Base-by-base conservation (phyloP, 2,113 vertebrate genomes). In the Cyprinus carpio region DNA sequence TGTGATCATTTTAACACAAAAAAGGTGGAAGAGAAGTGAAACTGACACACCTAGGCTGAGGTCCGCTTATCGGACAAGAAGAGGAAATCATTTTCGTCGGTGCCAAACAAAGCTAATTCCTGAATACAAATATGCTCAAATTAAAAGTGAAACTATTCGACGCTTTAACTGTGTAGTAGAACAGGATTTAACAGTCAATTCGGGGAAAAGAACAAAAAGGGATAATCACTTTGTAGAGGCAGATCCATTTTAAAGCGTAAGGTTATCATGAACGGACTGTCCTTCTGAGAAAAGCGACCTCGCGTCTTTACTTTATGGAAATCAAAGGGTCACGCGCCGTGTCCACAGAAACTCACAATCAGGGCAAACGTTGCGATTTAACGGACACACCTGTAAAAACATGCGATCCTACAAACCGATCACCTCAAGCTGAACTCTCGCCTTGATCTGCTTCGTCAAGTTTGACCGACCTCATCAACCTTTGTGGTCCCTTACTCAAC, bases 341-440 rank as follows among this genome's bases (percentile, higher is more conserved):
- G 29, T 18, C 25, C 74, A n/a, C 2, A 71, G 34, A 11, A 71
- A n/a, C 31, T 40, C 54, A 25, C 3, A 71, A 11, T 11, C 18
- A 10, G 51, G 56, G 9, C 56, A 60, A 10, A 25, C 25, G 16
- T 6, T 60, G 6, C 31, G 15, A 84, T 23, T 27, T 7, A 62
- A 56, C 64, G 69, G 31, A 79, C 49, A 85, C 64, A 85, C 51
- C 49, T 80, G 84, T 81, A 80, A 85, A 84, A 67, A 69, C 46
- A 85, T 15, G 10, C 34, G 1, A 15, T 81, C 18, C n/a, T 81
- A 67, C 79, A 18, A 20, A 27, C n/a, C n/a, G n/a, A n/a, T n/a
- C n/a, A 64, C 7, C n/a, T 46, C n/a, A 29, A 46, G 37, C 6
- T 20, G 56, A 80, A 4, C 58, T 46, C 25, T 80, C n/a, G n/a